phyloP scores from a whole-genome alignment of 1,140 invertebrate genomes.

The Ceratina japonica region DNA sequence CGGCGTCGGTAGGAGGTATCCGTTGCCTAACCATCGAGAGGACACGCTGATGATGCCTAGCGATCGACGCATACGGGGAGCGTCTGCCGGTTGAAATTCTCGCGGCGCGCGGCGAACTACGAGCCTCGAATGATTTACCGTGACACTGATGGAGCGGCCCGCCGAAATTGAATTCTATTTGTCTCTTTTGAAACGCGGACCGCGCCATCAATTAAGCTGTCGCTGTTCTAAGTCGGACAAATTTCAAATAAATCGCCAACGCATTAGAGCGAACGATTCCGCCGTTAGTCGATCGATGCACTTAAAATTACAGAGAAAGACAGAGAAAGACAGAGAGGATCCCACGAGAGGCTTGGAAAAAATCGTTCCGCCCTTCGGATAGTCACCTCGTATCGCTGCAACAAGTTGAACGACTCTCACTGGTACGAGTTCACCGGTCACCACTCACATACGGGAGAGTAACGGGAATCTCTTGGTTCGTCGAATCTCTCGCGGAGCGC shows the following conservation, averaged over 20 bases:
- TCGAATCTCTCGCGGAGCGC: neutral
- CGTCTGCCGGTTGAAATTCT: no score
- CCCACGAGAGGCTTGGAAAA: neutral
- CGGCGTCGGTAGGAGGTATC: constrained; percentile 1
- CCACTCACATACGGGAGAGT: neutral
- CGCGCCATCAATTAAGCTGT: neutral
- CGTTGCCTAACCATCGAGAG: neutral
- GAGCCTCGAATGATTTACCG: neutral
- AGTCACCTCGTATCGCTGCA: constrained; percentile 21
- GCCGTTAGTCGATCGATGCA: no score
- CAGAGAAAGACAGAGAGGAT: no score
- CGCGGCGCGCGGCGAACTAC: neutral
- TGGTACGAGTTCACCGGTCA: neutral
- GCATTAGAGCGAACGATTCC: neutral
- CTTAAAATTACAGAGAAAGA: no score
- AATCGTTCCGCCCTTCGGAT: neutral
- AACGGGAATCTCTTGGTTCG: no score
- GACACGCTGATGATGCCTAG: neutral
- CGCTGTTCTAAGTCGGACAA: neutral
- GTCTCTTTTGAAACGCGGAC: neutral
- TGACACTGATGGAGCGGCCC: constrained; percentile 5
- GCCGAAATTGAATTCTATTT: neutral
- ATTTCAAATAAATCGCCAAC: neutral
- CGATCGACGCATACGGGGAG: no score
- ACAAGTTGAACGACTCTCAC: constrained; percentile 28